Evolutionary conservation across 2,888 invertebrate genomes (phyloP), one percentile per base, ranked within the genome.

Genomic region (Drosophila lacicola): DNA sequence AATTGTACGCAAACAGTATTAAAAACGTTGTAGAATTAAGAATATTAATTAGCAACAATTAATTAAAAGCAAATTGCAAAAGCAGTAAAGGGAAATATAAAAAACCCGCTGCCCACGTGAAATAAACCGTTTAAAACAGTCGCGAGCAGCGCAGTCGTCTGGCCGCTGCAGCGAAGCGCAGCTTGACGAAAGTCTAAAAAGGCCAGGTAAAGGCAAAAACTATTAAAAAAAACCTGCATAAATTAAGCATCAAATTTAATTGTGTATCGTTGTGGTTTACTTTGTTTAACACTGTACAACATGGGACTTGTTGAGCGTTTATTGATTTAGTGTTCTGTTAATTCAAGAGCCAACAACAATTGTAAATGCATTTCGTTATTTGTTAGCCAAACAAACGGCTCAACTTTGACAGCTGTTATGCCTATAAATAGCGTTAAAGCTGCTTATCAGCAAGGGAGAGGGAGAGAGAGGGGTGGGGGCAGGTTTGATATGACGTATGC

Each of bases 1-100:
- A 66, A 49, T 49, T 47, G 34, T 60, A 71, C 72, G 54, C 36
- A 75, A 78, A 67, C 78, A 78, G 74, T 78, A 74, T 74, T 78
- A 78, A 45, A 37, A 53, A 13, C 44, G 34, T 17, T 45, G 42
- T n/a, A 36, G 14, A 49, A 46, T 21, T 51, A 41, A 44, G 11
- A 49, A 50, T 57, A 47, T 39, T 54, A 45, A 37, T 47, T 17
- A 50, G 8, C 34, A 53, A 29, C 42, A 44, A 50, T 6, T 14
- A 25, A 49, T 14, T 17, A 56, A 17, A 10, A 45, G 3, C 5
- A 13, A 39, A 51, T 53, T 57, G 46, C 29, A 42, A 10, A 51
- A 54, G 44, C 14, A 33, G 14, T n/a, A 41, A 13, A 34, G 6
- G 21, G 2, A 17, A 14, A 39, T 29, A 9, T 39, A 3, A 19